Conservation (phyloP, 92 coral and sea anemone species). For the Scolanthus callimorphus region DNA sequence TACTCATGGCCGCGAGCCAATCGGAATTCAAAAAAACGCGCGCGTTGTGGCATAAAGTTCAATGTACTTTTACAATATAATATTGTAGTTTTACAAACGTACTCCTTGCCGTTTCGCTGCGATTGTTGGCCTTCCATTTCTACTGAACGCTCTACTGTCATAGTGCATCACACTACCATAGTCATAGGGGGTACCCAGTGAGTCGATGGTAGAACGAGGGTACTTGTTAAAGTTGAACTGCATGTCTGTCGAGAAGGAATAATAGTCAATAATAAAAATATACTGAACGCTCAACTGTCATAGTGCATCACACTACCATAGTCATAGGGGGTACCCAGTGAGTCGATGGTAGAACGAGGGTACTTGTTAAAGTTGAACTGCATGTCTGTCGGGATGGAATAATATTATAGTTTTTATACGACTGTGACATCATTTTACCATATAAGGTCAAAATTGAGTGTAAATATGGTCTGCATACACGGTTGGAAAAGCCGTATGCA, state of each 20-base stretch:
- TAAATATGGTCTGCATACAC: background rate
- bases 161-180: slow-evolving; percentile 77
- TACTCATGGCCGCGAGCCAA: too few species aligned
- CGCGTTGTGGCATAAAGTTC: too few species aligned
- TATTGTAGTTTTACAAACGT: too few species aligned
- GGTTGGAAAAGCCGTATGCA: too few species aligned
- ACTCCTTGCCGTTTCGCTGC: slow-evolving; percentile 55
- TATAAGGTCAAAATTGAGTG: too few species aligned
- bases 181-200: slow-evolving; percentile 70
- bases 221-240: slow-evolving; percentile 72
- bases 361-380: slow-evolving; percentile 74
- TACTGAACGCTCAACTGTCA: slow-evolving; percentile 52
- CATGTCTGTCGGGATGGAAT: slow-evolving; percentile 35
- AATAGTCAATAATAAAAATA: too few species aligned
- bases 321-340: slow-evolving; percentile 71
- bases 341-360: slow-evolving; percentile 55
- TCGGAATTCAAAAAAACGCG: too few species aligned
- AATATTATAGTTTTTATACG: background rate
- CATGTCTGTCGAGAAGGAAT: too few species aligned
- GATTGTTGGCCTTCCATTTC: slow-evolving; percentile 64
- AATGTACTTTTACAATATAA: too few species aligned
- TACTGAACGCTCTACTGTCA: slow-evolving; percentile 47
- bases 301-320: slow-evolving; percentile 78
- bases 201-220: slow-evolving; percentile 55
- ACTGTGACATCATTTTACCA: too few species aligned